Percentiles rank a stretch among this genome's conserved stretches.
phyloP scores from a whole-genome alignment of 2,113 vertebrate species.

The Bubalus kerabau region DNA sequence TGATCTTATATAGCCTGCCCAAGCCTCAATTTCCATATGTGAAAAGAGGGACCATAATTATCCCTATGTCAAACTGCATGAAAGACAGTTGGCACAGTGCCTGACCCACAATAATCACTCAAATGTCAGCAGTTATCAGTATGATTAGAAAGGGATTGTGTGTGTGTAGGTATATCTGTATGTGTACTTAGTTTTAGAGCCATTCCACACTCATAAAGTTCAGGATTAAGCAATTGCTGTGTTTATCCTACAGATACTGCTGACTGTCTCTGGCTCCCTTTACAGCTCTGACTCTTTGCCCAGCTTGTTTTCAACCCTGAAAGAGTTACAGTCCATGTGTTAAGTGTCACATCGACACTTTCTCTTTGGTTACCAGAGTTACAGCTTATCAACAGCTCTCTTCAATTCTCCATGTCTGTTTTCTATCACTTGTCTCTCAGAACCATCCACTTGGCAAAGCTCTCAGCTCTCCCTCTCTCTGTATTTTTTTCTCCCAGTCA shows the following conservation, averaged over 20 bases:
- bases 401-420: not conserved
- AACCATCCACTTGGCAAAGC: constrained; percentile 4
- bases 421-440: not conserved
- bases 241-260: not conserved
- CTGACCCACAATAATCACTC: too few species aligned
- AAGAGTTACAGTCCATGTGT: not conserved
- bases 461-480: not conserved
- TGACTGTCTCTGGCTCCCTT: not conserved
- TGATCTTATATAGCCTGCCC: not conserved
- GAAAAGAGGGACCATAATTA: not conserved
- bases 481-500: not conserved
- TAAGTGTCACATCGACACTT: constrained; percentile 20
- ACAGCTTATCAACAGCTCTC: constrained; percentile 15
- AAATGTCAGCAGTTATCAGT: not conserved
- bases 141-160: not conserved
- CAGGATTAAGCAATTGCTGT: not conserved
- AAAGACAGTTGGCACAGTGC: not conserved
- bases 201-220: not conserved
- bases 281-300: not conserved
- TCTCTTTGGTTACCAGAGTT: constrained; percentile 49
- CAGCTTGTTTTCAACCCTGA: not conserved
- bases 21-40: not conserved
- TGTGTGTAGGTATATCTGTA: accelerated
- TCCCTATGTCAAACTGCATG: accelerated
- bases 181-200: not conserved